Percentiles rank a stretch among this genome's conserved stretches.
These are phyloP conservation scores for Drosophila tanythrix DNA, from an alignment of 2,888 invertebrate genomes.

Conservation along the genomic window DNA sequence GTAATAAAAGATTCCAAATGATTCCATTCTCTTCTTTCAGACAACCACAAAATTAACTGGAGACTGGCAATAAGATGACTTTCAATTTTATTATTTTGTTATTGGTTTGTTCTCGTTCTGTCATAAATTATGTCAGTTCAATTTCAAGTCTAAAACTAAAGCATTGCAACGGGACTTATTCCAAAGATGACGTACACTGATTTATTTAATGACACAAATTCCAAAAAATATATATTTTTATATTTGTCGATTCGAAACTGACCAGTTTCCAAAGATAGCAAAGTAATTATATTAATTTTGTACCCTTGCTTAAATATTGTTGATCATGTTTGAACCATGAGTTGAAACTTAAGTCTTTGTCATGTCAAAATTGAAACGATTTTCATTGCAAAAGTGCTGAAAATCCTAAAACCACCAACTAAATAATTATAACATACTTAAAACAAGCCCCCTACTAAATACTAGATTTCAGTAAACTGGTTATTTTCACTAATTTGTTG, in stretches of 20 bases:
- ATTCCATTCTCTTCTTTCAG: constrained; percentile 34
- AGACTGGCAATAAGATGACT: constrained; percentile 45
- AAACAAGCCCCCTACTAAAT: background rate
- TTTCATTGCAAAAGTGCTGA: background rate
- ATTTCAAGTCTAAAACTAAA: constrained; percentile 34
- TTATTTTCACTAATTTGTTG: constrained; percentile 50
- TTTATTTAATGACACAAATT: constrained; percentile 35
- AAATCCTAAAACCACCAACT: background rate
- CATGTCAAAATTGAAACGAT: background rate
- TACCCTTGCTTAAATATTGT: background rate
- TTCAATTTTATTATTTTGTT: constrained; percentile 48
- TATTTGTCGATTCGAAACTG: background rate
- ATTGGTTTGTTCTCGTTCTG: constrained; percentile 41
- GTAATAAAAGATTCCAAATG: constrained; percentile 41
- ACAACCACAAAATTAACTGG: constrained; percentile 15
- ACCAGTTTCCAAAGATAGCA: background rate
- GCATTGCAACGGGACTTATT: constrained; percentile 17
- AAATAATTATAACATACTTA: background rate
- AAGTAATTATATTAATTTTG: background rate
- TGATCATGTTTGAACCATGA: background rate
- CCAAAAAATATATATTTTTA: constrained; percentile 15
- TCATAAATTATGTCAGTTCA: constrained; percentile 70
- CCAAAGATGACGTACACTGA: constrained; percentile 38
- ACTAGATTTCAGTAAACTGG: constrained; percentile 46
- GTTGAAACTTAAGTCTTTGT: background rate